These are phyloP conservation scores for Drosophila erecta DNA, from an alignment of 1,140 invertebrate genomes.

Conservation along the genomic window DNA sequence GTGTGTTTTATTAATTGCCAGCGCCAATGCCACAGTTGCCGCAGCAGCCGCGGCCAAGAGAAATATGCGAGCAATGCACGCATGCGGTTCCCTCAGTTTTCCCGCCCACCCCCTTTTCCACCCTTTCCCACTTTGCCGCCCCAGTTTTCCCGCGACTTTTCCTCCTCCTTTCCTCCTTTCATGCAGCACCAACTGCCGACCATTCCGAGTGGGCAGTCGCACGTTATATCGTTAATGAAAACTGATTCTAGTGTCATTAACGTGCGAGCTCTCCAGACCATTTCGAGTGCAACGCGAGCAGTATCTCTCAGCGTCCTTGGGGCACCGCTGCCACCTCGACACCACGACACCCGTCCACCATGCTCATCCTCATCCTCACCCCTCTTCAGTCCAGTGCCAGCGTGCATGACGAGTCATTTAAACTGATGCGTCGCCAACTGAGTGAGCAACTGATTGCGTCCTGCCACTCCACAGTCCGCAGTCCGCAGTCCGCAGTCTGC, in stretches of 20 bases:
- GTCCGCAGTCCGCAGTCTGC: constrained; percentile 5
- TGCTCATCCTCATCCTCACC: not conserved
- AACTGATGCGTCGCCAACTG: constrained; percentile 61
- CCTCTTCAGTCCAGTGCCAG: constrained; percentile 6
- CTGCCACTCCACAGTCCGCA: constrained; percentile 34
- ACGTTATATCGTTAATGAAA: constrained; percentile 80
- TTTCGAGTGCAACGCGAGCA: constrained; percentile 60
- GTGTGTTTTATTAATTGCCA: constrained; percentile 81
- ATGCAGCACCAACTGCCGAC: not conserved
- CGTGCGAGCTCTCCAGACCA: constrained; percentile 70
- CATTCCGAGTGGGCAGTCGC: constrained; percentile 41
- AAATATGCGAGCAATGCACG: constrained; percentile 76
- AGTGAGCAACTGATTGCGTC: constrained; percentile 72
- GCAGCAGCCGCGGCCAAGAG: constrained; percentile 57
- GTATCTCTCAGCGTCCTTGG: constrained; percentile 37
- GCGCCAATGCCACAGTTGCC: constrained; percentile 56
- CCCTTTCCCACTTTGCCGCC: not conserved
- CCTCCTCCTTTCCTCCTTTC: constrained; percentile 13
- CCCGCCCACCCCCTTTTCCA: not conserved
- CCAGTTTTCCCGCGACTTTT: not conserved
- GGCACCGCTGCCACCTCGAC: constrained; percentile 5
- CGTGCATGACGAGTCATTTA: constrained; percentile 66
- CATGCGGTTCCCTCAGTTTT: constrained; percentile 57
- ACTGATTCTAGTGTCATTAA: constrained; percentile 83
- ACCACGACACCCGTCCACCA: not conserved